Base-by-base conservation (phyloP, 2,797 vertebrate species). In the Limnodromus scolopaceus region DNA sequence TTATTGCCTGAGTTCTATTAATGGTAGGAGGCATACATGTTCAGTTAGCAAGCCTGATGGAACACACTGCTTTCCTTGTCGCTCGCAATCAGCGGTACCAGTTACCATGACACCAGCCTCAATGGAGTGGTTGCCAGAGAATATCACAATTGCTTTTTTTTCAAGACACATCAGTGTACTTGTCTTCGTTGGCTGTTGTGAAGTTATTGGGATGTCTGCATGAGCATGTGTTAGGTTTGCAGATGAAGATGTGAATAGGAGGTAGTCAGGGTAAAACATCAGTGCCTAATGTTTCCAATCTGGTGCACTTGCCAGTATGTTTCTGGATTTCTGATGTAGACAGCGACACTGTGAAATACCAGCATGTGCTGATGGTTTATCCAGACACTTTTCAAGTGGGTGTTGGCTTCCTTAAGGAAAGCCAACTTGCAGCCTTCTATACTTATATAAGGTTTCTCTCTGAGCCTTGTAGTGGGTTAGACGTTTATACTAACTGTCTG, bases 311-410 rank as follows among this genome's bases (percentile, higher is more conserved):
- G 79, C 86, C 91, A 92, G 66, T 41, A 20, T 82, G 43, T 92
- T 97, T 86, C 82, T 97, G 90, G 91, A 77, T 92, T 95, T 97
- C 95, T 0, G 2, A 23, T 69, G 39, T 0, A 61, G 71, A n/a
- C 70, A 4, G 32, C 20, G 60, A 89, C 36, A 7, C 68, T 78
- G 75, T 81, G 66, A 97, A 95, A 80, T 84, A 78, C 92, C 89
- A 94, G 19, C 88, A 32, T 30, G 74, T 3, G 2, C 54, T 95
- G 84, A 94, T 96, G 48, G 14, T 15, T 98, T 97, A 91, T 87
- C 78, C 95, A 97, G 94, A 89, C 32, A 16, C 61, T 89, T 45
- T 55, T 71, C 51, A 58, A 89, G 36, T 41, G 46, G 43, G 32
- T 93, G 68, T 93, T 58, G 81, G 87, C 45, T 89, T 92, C 45